Evolutionary conservation across 2,113 vertebrate species (phyloP).

Genomic region (Nothoprocta perdicaria): DNA sequence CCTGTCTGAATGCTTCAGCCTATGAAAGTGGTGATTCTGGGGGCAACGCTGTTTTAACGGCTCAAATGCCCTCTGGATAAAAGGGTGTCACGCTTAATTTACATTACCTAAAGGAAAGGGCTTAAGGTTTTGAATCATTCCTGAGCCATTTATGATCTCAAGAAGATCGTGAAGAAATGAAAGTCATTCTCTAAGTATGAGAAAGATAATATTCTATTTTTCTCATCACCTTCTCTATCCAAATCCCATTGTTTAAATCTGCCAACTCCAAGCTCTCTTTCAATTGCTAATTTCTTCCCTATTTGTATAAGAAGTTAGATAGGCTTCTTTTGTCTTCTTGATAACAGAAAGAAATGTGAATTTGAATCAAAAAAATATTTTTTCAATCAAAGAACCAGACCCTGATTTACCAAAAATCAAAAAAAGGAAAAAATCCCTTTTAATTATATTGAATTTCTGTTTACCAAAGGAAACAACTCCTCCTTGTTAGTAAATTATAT

Average conservation of each 20-base stretch:
- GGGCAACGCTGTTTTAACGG: neutral
- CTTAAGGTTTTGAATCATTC: neutral
- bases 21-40: neutral
- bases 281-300: neutral
- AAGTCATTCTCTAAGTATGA: neutral
- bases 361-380: neutral
- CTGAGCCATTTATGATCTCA: neutral
- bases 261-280: neutral
- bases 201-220: neutral
- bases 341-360: neutral
- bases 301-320: neutral
- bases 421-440: neutral
- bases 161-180: neutral
- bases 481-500: constrained; percentile 4
- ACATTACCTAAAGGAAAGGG: neutral
- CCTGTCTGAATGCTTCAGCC: neutral
- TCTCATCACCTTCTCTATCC: neutral
- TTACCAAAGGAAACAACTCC: constrained; percentile 45
- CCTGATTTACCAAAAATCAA: neutral
- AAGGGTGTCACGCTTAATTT: neutral
- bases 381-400: neutral
- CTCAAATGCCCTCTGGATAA: neutral
- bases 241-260: neutral
- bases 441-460: constrained; percentile 27
- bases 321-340: neutral